These are phyloP conservation scores for Micrasema minimum DNA, from an alignment of 1,140 invertebrate genomes.

Conservation along the genomic window DNA sequence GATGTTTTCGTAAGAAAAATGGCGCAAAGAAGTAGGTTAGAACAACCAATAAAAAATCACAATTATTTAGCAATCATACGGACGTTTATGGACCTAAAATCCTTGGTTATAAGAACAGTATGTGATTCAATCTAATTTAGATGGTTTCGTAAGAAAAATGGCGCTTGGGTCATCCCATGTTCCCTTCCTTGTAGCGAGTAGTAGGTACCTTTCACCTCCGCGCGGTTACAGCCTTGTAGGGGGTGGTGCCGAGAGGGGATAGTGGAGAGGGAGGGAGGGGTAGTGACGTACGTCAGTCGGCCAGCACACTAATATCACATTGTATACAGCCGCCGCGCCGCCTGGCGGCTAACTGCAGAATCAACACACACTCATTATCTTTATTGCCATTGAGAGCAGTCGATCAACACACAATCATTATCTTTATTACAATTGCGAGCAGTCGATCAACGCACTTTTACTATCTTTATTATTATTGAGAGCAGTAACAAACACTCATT, in stretches of 20 bases:
- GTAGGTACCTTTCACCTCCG: not conserved
- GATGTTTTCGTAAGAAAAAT: not conserved
- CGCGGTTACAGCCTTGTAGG: not conserved
- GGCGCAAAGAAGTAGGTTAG: no score
- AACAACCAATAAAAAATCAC: no score
- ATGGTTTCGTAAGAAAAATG: not conserved
- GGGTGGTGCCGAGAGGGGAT: slow-evolving; percentile 31
- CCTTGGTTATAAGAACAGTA: not conserved
- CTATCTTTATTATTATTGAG: no score
- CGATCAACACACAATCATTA: not conserved
- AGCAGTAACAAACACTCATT: not conserved
- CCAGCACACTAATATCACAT: slow-evolving; percentile 34
- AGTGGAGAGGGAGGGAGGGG: slow-evolving; percentile 54
- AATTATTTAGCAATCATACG: no score
- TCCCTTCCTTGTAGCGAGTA: no score
- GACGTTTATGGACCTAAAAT: no score
- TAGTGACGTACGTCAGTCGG: slow-evolving; percentile 31
- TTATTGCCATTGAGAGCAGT: no score
- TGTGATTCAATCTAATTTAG: no score
- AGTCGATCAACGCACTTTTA: not conserved
- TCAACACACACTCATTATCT: no score
- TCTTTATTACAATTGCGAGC: not conserved
- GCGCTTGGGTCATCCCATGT: not conserved
- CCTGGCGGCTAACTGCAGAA: slow-evolving; percentile 34
- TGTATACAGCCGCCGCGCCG: slow-evolving; percentile 47